Base-by-base conservation (phyloP, 2,888 invertebrate species). In the Polydesmus complanatus region DNA sequence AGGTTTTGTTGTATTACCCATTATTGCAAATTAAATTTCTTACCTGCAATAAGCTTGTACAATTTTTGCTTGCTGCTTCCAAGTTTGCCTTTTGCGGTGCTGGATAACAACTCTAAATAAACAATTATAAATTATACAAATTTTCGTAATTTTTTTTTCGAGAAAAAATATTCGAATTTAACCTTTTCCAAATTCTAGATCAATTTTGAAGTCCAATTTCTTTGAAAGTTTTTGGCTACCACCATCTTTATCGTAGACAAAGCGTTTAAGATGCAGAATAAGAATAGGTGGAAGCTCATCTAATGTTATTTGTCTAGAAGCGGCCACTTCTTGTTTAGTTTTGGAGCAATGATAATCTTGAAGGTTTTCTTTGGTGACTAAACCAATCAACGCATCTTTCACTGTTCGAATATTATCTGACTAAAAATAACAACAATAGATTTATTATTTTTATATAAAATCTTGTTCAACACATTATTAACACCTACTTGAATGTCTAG, bases 201-300 rank as follows among this genome's bases (percentile, higher is more conserved):
- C 90, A 58, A 92, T 81, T 0, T 88, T 86, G 73, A 90, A 94
- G 69, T 92, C 90, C 19, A 96, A 82, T 64, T 84, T 85, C 77
- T 95, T 96, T 64, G 90, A 79, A 61, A 95, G 87, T 76, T 96
- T 96, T 59, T 90, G 88, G 73, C 89, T 88, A 21, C 90, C 91
- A 65, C 92, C 88, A 2, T 82, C 78, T 68, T 90, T 86, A 72
- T 94, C 89, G 66, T 77, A 79, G 1, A 77, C 73, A 77, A 96
- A 95, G 77, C 92, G 89, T 75, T 96, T 96, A 62, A 96, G 80
- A 74, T 96, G 95, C 66, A 96, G 77, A 67, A 96, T 82, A 54
- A 96, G 78, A 1, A 94, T 87, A 3, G 88, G 83, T 0, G 95
- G 96, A 64, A 95, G 75, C 72, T 90, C 87, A 69, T 95, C 95